Evolutionary conservation across 1,140 invertebrate genomes (phyloP).

Genomic region (Nomia melanderi): DNA sequence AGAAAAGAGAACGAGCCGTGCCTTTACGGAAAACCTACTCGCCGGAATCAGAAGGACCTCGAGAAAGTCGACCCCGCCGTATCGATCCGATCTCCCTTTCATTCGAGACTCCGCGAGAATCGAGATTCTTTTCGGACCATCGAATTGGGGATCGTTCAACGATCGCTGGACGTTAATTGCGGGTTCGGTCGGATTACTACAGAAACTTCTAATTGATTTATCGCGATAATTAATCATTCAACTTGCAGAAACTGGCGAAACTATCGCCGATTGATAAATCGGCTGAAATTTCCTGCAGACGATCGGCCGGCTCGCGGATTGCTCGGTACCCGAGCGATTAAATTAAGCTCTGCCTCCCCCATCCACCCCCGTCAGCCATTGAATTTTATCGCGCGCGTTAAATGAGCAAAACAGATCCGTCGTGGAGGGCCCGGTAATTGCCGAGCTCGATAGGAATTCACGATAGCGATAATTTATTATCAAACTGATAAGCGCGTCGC

Average conservation of each 20-base stretch:
- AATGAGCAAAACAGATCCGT: slow-evolving; percentile 14
- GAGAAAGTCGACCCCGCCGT: slow-evolving; percentile 10
- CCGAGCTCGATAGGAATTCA: slow-evolving; percentile 44
- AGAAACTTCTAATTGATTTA: no score
- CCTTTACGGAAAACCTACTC: slow-evolving; percentile 12
- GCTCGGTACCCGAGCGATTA: no score
- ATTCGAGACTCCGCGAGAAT: background rate
- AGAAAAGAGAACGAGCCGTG: slow-evolving; percentile 26
- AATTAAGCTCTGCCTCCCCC: background rate
- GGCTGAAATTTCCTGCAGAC: no score
- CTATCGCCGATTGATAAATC: no score
- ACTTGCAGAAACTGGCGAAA: no score
- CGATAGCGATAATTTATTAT: slow-evolving; percentile 58
- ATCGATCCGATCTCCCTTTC: slow-evolving; percentile 15
- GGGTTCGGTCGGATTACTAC: no score
- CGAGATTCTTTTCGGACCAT: no score
- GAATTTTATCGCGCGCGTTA: background rate
- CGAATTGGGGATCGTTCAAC: no score
- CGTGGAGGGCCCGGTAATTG: slow-evolving; percentile 46
- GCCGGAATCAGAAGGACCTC: slow-evolving; percentile 7
- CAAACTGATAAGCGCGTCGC: slow-evolving; percentile 12
- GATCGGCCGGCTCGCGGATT: no score
- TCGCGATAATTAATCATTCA: no score
- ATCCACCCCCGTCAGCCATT: background rate
- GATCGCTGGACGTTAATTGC: no score